These are phyloP conservation scores for Thereva nobilitata DNA, from an alignment of 2,888 invertebrate genomes.

Conservation along the genomic window DNA sequence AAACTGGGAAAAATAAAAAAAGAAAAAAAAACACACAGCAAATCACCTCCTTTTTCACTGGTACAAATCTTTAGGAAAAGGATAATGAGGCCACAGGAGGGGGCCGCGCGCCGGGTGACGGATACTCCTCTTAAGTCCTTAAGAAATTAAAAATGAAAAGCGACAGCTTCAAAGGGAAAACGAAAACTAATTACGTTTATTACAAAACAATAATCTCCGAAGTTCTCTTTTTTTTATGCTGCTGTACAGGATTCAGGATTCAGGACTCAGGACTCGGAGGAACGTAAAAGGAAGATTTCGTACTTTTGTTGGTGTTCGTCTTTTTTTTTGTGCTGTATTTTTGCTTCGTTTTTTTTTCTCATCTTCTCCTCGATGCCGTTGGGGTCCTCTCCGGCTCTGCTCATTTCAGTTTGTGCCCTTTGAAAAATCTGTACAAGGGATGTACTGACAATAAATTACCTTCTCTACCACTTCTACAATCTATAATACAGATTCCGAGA, in stretches of 20 bases:
- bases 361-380: neutral
- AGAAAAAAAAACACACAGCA: too few species aligned
- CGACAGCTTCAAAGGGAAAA: neutral
- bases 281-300: slow-evolving; percentile 1
- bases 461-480: slow-evolving; percentile 9
- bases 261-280: too few species aligned
- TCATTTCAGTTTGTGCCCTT: slow-evolving; percentile 2
- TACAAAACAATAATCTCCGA: slow-evolving; percentile 19
- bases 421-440: slow-evolving; percentile 18
- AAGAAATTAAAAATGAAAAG: slow-evolving; percentile 2
- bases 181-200: slow-evolving; percentile 20
- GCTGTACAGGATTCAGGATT: too few species aligned
- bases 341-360: too few species aligned
- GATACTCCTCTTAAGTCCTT: neutral
- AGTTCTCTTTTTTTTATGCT: neutral
- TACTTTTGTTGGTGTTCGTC: neutral
- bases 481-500: slow-evolving; percentile 5
- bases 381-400: slow-evolving; percentile 3
- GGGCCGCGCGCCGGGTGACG: too few species aligned
- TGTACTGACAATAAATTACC: slow-evolving; percentile 23
- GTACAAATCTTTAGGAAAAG: too few species aligned
- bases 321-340: neutral
- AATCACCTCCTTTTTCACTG: too few species aligned
- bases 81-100: too few species aligned
- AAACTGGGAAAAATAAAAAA: too few species aligned